These are phyloP conservation scores for Drosophila melanosoma DNA, from an alignment of 2,888 invertebrate species.

Conservation along the genomic window DNA sequence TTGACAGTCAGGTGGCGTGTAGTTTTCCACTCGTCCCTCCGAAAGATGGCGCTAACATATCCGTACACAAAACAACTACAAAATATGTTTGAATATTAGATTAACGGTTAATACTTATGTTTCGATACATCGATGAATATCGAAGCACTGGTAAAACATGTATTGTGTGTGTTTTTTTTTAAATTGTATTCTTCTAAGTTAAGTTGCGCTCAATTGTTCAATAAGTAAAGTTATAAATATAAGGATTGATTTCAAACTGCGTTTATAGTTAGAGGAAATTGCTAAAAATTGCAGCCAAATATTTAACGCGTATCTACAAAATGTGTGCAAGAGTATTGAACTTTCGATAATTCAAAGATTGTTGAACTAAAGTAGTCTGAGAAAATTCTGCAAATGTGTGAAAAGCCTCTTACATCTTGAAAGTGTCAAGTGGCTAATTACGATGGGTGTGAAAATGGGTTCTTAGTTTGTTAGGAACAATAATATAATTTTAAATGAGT, in stretches of 20 bases:
- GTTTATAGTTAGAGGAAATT: too few species aligned
- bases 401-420: neutral
- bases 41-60: neutral
- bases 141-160: too few species aligned
- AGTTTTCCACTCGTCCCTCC: neutral
- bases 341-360: neutral
- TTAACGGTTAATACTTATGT: too few species aligned
- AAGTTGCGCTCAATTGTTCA: neutral
- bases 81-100: neutral
- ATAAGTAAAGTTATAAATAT: too few species aligned
- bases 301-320: too few species aligned
- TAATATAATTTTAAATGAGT: constrained; percentile 30
- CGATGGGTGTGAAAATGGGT: constrained; percentile 6
- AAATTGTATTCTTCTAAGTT: neutral
- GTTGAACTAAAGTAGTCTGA: neutral
- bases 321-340: neutral
- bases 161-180: too few species aligned
- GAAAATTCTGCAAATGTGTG: neutral
- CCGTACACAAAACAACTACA: neutral
- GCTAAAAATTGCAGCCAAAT: too few species aligned
- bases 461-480: neutral
- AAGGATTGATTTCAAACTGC: too few species aligned
- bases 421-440: constrained; percentile 34
- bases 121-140: too few species aligned
- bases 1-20: neutral